Percentiles rank a stretch among this genome's conserved stretches.
Evolutionary conservation across 2,797 vertebrate genomes (phyloP).

Genomic region (Hoplostethus mediterraneus): DNA sequence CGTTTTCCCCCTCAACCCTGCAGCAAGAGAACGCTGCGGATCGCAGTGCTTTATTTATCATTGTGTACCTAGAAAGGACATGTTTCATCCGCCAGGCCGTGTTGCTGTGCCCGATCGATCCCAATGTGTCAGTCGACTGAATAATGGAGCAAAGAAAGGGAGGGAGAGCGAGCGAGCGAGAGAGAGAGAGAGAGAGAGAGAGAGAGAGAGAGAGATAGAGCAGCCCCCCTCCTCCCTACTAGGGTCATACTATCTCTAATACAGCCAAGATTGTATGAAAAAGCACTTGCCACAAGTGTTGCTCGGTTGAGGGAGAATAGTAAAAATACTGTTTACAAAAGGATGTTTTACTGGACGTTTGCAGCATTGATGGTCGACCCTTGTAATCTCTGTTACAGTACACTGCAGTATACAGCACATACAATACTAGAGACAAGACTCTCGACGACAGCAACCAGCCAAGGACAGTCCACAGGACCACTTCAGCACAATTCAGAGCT

Average conservation of each 20-base stretch:
- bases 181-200: neutral
- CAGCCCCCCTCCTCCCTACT: constrained; percentile 30
- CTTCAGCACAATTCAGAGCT: no score
- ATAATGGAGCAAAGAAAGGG: constrained; percentile 74
- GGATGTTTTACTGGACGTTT: neutral
- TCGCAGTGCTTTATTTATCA: constrained; percentile 85
- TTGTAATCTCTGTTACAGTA: neutral
- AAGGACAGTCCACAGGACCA: constrained; percentile 8
- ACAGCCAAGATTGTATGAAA: constrained; percentile 48
- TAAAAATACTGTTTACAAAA: constrained; percentile 12
- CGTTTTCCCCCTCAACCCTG: constrained; percentile 61
- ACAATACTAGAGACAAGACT: no score
- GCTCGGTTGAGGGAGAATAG: constrained; percentile 36
- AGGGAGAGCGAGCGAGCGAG: constrained; percentile 32
- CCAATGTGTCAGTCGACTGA: constrained; percentile 83
- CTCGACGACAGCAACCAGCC: neutral
- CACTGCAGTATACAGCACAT: neutral
- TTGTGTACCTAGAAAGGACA: constrained; percentile 86
- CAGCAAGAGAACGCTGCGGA: constrained; percentile 69
- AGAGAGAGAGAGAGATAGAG: constrained; percentile 42
- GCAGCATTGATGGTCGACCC: neutral
- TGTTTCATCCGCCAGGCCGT: constrained; percentile 84
- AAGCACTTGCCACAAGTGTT: constrained; percentile 36
- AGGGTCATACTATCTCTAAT: constrained; percentile 30
- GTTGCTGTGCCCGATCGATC: constrained; percentile 84